phyloP scores from a whole-genome alignment of 2,113 vertebrate genomes.

The Falcunculus frontatus region DNA sequence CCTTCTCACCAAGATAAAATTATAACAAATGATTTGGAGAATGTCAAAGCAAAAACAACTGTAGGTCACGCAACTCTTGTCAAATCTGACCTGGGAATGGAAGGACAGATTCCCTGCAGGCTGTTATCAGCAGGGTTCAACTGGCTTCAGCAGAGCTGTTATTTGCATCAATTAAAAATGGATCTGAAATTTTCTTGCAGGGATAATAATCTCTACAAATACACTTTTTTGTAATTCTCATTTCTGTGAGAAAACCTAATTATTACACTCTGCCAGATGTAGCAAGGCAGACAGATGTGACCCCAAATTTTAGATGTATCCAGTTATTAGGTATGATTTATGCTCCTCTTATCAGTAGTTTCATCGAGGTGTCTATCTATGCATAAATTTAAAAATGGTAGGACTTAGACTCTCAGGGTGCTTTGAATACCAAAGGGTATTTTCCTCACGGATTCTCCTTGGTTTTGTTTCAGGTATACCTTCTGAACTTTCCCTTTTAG shows the following conservation, averaged over 20 bases:
- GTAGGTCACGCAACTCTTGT: background rate
- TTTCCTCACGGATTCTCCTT: background rate
- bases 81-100: background rate
- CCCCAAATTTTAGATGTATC: background rate
- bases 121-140: background rate
- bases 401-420: background rate
- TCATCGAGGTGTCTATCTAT: background rate
- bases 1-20: background rate
- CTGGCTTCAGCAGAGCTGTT: background rate
- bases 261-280: slow-evolving; percentile 15
- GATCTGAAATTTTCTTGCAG: background rate
- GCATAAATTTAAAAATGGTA: background rate
- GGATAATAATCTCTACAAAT: background rate
- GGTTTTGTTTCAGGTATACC: background rate
- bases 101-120: background rate
- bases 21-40: background rate
- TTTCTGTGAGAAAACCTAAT: background rate
- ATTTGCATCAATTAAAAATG: slow-evolving; percentile 1
- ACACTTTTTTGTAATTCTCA: background rate
- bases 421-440: background rate
- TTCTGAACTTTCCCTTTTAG: background rate
- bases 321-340: background rate
- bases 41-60: background rate
- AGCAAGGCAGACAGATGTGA: background rate
- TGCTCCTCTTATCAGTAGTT: background rate